Conservation (phyloP, 23 tunicate species). For the Ascidia mentula region DNA sequence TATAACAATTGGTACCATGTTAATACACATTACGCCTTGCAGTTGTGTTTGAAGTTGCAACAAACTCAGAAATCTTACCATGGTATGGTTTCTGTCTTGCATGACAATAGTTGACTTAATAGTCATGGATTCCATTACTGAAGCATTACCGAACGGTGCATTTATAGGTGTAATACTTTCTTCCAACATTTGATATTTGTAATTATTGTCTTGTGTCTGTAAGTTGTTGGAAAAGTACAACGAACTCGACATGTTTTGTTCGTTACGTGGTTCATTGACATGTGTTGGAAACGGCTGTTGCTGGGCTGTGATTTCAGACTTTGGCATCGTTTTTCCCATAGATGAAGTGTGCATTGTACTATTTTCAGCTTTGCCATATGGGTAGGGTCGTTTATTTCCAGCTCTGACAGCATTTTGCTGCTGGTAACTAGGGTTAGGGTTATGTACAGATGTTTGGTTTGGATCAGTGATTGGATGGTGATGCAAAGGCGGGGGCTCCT, state of each 20-base stretch:
- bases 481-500: constrained; percentile 40
- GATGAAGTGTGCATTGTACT: not conserved
- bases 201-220: not conserved
- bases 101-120: not conserved
- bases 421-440: not conserved
- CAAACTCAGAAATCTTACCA: not conserved
- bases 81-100: not conserved
- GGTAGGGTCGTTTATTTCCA: constrained; percentile 1
- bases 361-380: not conserved
- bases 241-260: not conserved
- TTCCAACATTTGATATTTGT: not conserved
- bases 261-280: not conserved
- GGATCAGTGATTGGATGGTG: constrained; percentile 24
- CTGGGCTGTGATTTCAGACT: not conserved
- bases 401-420: not conserved
- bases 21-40: too few species aligned
- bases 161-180: not conserved
- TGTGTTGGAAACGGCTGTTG: constrained; percentile 10
- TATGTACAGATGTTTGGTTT: not conserved
- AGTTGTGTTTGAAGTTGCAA: not conserved
- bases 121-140: not conserved
- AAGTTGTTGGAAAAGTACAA: not conserved
- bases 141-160: not conserved
- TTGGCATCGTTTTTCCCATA: constrained; percentile 3
- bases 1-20: too few species aligned